These are phyloP conservation scores for Anguilla pacifica DNA, from an alignment of 2,797 vertebrate genomes.

Conservation along the genomic window DNA sequence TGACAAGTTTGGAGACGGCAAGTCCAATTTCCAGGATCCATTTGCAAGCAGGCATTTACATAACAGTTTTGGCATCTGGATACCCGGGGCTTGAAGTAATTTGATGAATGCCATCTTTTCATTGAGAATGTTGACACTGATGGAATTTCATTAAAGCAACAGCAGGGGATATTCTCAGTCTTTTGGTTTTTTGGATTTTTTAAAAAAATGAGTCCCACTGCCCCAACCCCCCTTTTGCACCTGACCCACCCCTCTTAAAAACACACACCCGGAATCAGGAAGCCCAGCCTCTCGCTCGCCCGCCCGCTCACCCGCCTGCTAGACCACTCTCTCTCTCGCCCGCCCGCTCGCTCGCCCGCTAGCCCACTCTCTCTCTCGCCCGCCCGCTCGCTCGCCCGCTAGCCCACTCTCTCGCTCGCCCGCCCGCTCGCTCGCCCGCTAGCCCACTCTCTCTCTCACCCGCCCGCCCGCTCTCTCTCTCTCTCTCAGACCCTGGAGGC, in stretches of 20 bases:
- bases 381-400: no score
- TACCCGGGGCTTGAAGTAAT: slow-evolving; percentile 4
- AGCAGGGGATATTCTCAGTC: not conserved
- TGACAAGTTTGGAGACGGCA: not conserved
- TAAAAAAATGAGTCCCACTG: not conserved
- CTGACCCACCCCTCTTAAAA: not conserved
- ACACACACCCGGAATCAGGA: not conserved
- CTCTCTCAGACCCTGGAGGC: no score
- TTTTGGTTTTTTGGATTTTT: not conserved
- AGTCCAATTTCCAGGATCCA: not conserved
- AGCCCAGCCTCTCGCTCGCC: not conserved
- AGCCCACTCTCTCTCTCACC: not conserved
- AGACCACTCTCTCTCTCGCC: not conserved
- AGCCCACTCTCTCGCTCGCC: not conserved
- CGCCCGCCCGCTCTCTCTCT: not conserved
- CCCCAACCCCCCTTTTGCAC: not conserved
- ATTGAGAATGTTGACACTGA: not conserved
- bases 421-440: no score
- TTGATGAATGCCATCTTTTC: slow-evolving; percentile 6
- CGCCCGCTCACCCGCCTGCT: no score
- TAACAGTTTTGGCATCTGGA: not conserved
- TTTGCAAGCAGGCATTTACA: not conserved
- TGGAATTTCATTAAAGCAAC: not conserved
- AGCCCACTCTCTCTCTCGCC: no score
- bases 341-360: not conserved